Evolutionary conservation across 2,888 invertebrate species (phyloP), one percentile per base, ranked within the genome.

Genomic region (Leptinotarsa juncta): DNA sequence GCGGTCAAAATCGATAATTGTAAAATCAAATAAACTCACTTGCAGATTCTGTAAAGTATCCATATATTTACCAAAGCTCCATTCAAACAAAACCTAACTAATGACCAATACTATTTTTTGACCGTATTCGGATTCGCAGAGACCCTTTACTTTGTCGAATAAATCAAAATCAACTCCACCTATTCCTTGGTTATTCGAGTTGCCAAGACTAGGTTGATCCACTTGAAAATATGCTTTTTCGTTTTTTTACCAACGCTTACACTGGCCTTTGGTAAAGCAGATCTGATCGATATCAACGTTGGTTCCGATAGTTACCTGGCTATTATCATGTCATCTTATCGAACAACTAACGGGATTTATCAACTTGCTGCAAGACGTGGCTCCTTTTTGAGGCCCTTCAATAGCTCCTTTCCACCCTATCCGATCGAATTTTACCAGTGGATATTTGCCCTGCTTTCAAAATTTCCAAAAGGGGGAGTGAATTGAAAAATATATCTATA

Each of bases 91-190:
- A 62, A 72, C 26, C 32, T 18, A 32, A 73, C 48, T 26, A 70
- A 66, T 32, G 60, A 50, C 60, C 66, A 70, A 53, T 69, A 73
- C 70, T 66, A 70, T 70, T 73, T 70, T 65, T 65, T 53, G 70
- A 73, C 18, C 72, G 20, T 51, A 68, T 72, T 65, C 53, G n/a
- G n/a, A 53, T 57, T 42, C 70, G 69, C 70, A 73, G 12, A 73
- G 10, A 18, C 50, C 18, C n/a, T 1, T n/a, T 20, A 67, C 2
- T 67, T 67, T 67, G 23, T 50, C 67, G 50, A 67, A 67, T 50
- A 23, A 23, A 23, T 23, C 23, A 23, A 67, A 20, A 50, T 67
- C 32, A 15, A 65, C 65, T 16, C 16, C 23, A 18, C 23, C 67
- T 51, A 67, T 67, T 49, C 50, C 67, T 67, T 67, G 67, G 18